Conservation (phyloP, 1,140 invertebrate genomes). For the Akabosia matsudoensis region DNA sequence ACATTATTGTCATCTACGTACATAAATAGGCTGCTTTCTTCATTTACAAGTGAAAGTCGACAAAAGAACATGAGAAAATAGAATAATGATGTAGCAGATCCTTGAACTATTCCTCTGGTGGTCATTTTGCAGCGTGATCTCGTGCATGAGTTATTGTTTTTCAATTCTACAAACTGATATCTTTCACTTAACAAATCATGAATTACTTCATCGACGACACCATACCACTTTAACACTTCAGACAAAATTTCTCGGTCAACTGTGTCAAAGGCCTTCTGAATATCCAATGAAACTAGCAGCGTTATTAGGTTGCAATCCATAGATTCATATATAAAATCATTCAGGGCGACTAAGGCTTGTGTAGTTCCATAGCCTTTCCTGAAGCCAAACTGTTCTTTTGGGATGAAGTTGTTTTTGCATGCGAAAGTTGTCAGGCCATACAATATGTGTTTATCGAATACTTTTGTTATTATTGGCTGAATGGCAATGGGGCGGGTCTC, state of each 20-base stretch:
- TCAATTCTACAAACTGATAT: constrained; percentile 9
- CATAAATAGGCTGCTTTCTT: background rate
- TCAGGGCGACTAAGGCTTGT: constrained; percentile 20
- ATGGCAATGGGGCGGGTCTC: background rate
- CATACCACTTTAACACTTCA: constrained; percentile 24
- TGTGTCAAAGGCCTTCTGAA: constrained; percentile 30
- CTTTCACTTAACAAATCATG: constrained; percentile 3
- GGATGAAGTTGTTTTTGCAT: background rate
- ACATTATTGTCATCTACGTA: constrained; percentile 27
- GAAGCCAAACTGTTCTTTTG: constrained; percentile 26
- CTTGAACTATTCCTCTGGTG: constrained; percentile 11
- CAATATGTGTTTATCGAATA: background rate
- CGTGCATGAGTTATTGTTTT: background rate
- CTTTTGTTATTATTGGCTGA: background rate
- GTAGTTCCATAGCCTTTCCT: constrained; percentile 25
- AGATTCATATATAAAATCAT: background rate
- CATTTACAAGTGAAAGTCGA: constrained; percentile 12
- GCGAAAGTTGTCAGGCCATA: background rate
- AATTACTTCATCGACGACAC: constrained; percentile 11
- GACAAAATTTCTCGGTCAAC: constrained; percentile 10
- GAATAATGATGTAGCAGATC: background rate
- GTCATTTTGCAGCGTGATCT: background rate
- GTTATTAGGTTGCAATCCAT: constrained; percentile 15
- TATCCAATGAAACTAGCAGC: constrained; percentile 16
- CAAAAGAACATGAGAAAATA: constrained; percentile 20